These are phyloP conservation scores for Pavo muticus DNA, from an alignment of 2,113 vertebrate species.

Conservation along the genomic window DNA sequence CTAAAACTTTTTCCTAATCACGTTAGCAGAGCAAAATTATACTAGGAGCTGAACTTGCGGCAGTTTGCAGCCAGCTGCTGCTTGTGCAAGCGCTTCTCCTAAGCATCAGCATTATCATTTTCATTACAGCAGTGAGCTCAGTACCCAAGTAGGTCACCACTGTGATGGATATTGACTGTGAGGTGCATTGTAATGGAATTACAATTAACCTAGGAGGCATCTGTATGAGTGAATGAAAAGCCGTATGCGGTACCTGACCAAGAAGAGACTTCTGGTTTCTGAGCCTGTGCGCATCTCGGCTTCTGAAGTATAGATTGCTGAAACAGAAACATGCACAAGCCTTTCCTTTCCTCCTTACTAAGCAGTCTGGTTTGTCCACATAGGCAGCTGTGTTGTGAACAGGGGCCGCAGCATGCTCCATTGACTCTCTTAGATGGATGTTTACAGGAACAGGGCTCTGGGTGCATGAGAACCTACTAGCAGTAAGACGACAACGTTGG, in stretches of 20 bases:
- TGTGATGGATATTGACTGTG: neutral
- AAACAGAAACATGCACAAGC: accelerated
- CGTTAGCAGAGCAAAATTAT: neutral
- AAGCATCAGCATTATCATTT: neutral
- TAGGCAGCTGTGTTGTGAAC: neutral
- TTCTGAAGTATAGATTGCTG: neutral
- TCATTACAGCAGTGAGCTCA: neutral
- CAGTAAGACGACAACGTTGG: neutral
- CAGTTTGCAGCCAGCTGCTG: neutral
- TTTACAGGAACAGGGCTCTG: neutral
- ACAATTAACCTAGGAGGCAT: neutral
- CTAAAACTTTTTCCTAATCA: neutral
- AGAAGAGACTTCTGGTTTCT: neutral
- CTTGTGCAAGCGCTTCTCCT: neutral
- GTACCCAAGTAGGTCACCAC: neutral
- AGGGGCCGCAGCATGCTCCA: accelerated
- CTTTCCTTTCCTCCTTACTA: neutral
- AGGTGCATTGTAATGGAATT: neutral
- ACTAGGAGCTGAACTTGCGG: neutral
- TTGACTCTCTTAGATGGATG: accelerated
- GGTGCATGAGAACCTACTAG: neutral
- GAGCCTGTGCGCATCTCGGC: neutral
- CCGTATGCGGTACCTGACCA: neutral
- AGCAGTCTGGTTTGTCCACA: neutral
- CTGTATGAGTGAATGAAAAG: neutral